Percentiles rank a stretch among this genome's conserved stretches.
Conservation (phyloP, 1,140 invertebrate species). For the Nixonia krombeini region DNA sequence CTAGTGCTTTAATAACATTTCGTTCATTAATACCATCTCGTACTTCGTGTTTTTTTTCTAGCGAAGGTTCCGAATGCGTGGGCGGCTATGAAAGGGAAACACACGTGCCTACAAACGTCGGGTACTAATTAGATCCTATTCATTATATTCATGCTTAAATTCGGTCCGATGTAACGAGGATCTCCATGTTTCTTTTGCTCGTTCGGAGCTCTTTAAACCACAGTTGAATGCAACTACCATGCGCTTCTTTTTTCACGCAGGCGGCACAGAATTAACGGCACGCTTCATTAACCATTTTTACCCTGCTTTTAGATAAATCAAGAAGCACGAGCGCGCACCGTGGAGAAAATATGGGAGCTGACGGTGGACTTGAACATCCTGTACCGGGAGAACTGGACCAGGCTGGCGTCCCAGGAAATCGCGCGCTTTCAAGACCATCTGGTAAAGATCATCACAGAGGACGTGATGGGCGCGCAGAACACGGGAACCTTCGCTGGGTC, state of each 20-base stretch:
- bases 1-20: too few relatives aligned
- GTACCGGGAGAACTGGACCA: slow-evolving; percentile 96
- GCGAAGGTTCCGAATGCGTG: too few relatives aligned
- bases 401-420: slow-evolving; percentile 87
- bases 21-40: too few relatives aligned
- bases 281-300: not conserved
- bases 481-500: slow-evolving; percentile 56
- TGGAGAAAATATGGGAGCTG: slow-evolving; percentile 94
- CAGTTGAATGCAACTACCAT: slow-evolving; percentile 1
- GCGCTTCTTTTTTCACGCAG: not conserved
- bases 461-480: slow-evolving; percentile 76
- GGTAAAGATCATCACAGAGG: slow-evolving; percentile 82
- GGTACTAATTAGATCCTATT: slow-evolving; percentile 37
- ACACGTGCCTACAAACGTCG: too few relatives aligned
- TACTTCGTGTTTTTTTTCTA: too few relatives aligned
- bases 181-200: slow-evolving; percentile 16
- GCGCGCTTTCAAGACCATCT: slow-evolving; percentile 90
- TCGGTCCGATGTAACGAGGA: slow-evolving; percentile 10
- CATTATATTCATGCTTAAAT: slow-evolving; percentile 5
- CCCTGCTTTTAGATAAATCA: slow-evolving; percentile 64
- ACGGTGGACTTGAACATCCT: slow-evolving; percentile 94
- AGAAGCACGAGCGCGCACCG: slow-evolving; percentile 81
- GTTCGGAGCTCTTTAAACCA: slow-evolving; percentile 1
- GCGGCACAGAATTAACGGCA: not conserved
- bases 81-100: too few relatives aligned